phyloP scores from a whole-genome alignment of 92 coral and sea anemone species.

The Actinostola sp. region DNA sequence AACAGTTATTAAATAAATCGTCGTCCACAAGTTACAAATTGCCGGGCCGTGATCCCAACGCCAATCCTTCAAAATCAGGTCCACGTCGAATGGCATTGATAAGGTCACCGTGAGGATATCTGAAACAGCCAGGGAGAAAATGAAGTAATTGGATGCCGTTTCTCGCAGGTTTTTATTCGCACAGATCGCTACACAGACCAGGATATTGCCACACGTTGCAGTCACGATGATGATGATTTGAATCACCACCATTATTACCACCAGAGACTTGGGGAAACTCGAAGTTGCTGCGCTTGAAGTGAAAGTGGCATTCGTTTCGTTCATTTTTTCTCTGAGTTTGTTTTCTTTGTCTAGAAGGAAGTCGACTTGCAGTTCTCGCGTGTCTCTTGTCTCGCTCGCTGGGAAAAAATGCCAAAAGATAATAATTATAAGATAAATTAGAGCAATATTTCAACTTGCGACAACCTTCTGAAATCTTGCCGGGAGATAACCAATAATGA shows the following conservation, averaged over 20 bases:
- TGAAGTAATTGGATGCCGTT: constrained; percentile 78
- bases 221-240: constrained; percentile 63
- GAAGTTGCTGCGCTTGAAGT: background rate
- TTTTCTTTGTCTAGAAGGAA: no score
- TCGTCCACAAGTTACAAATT: constrained; percentile 84
- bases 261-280: background rate
- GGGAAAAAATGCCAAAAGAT: background rate
- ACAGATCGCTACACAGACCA: constrained; percentile 84
- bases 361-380: background rate
- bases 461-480: background rate
- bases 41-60: constrained; percentile 76
- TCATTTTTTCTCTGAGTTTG: no score
- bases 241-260: constrained; percentile 26
- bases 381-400: background rate
- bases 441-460: background rate
- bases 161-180: constrained; percentile 72
- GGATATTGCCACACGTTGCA: constrained; percentile 80
- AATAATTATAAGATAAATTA: constrained; percentile 1
- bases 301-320: constrained; percentile 4
- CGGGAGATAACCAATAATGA: background rate
- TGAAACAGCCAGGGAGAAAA: constrained; percentile 86
- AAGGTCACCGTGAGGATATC: constrained; percentile 85
- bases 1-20: constrained; percentile 80
- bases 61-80: constrained; percentile 51
- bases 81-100: constrained; percentile 93